Evolutionary conservation across 1,140 invertebrate species (phyloP), one percentile per base, ranked within the genome.

Genomic region (Apis laboriosa): DNA sequence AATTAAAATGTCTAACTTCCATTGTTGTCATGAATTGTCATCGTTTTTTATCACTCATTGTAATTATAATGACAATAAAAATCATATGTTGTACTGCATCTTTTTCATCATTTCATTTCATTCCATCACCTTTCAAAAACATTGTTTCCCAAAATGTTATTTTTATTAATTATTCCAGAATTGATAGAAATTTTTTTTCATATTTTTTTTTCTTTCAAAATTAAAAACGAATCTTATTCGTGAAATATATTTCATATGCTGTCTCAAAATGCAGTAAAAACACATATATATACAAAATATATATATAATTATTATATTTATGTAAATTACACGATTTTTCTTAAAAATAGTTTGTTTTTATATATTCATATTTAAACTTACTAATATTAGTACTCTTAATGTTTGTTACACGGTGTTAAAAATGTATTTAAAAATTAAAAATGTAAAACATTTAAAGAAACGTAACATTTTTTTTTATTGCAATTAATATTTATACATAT

Each of bases 11-110:
- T 64, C 0, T 19, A 64, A 34, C 13, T 64, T 64, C 19, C 19
- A 53, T 17, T 24, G 28, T 72, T 34, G 28, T 51, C 28, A 7
- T 9, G 43, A 19, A 53, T 24, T 67, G 28, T 24, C 63, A 55
- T 28, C 63, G 19, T 28, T 15, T 43, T 55, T 63, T 43, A 28
- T 64, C 81, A 9, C 61, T 73, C 86, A 74, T 86, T 87, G 86
- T 87, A 87, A 80, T 63, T 84, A 49, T 70, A 81, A 84, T 80
- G 85, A 64, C 55, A 88, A 89, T 88, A 89, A 89, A 89, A 84
- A 79, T 88, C 88, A 88, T 64, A 34, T 88, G 56, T 77, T 73
- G 78, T 81, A 55, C 81, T 67, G 67, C 64, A 58, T 73, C 43
- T 67, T 19, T 53, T 56, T 51, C 73, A 81, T 78, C 87, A 89